phyloP scores from a whole-genome alignment of 2,797 vertebrate genomes.

The Takifugu rubripes region DNA sequence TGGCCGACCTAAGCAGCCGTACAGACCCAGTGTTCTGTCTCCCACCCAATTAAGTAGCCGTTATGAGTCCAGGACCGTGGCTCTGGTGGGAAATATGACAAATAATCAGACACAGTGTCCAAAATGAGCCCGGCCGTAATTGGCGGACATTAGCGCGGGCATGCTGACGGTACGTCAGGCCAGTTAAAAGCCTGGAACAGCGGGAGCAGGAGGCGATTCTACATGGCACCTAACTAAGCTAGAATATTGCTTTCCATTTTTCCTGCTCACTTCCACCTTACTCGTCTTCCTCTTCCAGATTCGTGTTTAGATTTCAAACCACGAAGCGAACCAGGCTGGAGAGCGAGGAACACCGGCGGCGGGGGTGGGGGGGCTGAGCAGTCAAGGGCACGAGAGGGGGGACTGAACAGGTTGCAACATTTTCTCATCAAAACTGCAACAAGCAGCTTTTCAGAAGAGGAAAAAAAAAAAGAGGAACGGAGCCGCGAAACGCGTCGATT shows the following conservation, averaged over 20 bases:
- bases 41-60: conserved; percentile 63
- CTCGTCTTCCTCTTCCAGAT: conserved; percentile 5
- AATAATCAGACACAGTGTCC: conserved; percentile 57
- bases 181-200: conserved; percentile 47
- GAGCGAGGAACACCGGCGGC: conserved; percentile 21
- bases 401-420: conserved; percentile 59
- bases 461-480: conserved; percentile 16
- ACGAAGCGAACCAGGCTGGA: conserved; percentile 22
- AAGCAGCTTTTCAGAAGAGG: conserved; percentile 43
- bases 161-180: conserved; percentile 46
- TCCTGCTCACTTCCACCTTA: neutral
- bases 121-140: conserved; percentile 62
- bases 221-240: conserved; percentile 36
- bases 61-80: conserved; percentile 63
- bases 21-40: conserved; percentile 56
- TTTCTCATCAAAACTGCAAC: conserved; percentile 69
- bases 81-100: conserved; percentile 66
- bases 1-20: conserved; percentile 57
- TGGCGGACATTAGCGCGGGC: conserved; percentile 49
- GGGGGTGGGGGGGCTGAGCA: conserved; percentile 37
- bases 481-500: conserved; percentile 57
- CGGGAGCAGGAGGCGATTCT: conserved; percentile 35
- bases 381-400: conserved; percentile 40
- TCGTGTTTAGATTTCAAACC: conserved; percentile 18
- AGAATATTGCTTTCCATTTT: conserved; percentile 35